phyloP scores from a whole-genome alignment of 2,797 vertebrate species.

The Lacerta viridis region DNA sequence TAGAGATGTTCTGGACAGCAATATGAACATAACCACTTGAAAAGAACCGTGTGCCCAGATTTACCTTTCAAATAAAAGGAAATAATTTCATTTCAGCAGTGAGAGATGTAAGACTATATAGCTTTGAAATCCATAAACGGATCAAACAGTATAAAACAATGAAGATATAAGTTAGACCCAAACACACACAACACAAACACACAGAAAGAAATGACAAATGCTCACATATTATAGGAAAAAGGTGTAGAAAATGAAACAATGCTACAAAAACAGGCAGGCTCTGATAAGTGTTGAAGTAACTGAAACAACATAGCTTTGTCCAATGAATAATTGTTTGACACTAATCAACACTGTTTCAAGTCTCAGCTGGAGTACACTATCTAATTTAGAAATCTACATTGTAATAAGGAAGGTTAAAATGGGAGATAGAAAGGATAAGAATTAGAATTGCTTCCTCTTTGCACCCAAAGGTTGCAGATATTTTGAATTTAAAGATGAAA shows the following conservation, averaged over 20 bases:
- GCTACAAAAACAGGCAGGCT: background rate
- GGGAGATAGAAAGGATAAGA: background rate
- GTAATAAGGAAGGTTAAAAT: constrained; percentile 15
- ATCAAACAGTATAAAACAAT: background rate
- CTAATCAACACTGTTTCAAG: constrained; percentile 20
- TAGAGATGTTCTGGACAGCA: background rate
- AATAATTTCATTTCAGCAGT: no score
- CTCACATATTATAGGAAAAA: background rate
- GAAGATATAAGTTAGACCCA: background rate
- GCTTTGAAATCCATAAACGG: background rate
- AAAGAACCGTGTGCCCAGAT: no score
- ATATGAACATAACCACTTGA: background rate
- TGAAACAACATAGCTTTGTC: constrained; percentile 9
- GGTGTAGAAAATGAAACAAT: background rate
- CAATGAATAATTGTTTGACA: constrained; percentile 21
- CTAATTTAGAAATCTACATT: constrained; percentile 12
- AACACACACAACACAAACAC: no score
- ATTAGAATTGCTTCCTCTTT: background rate
- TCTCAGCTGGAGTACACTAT: constrained; percentile 17
- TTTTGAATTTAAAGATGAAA: constrained; percentile 21
- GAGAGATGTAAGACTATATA: background rate
- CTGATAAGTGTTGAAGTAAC: constrained; percentile 4
- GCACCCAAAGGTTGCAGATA: background rate
- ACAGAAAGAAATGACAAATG: background rate
- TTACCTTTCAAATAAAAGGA: no score